These are phyloP conservation scores for Sycophila texana DNA, from an alignment of 2,888 invertebrate species.

Conservation along the genomic window DNA sequence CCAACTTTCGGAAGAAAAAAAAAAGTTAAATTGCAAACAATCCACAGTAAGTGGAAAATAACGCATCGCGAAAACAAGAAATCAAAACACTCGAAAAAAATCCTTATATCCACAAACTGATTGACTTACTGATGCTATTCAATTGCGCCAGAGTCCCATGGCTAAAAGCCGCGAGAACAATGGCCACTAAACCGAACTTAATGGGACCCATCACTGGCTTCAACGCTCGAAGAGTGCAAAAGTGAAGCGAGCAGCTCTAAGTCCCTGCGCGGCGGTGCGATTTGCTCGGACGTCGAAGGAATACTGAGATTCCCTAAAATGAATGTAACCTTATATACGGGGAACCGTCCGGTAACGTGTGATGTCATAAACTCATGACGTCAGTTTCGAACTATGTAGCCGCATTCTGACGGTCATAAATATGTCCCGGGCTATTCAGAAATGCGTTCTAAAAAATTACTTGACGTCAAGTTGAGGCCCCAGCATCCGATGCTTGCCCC, in stretches of 20 bases:
- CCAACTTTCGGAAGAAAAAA: too few species aligned
- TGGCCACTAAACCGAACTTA: conserved; percentile 37
- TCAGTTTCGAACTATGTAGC: too few species aligned
- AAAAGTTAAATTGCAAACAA: too few species aligned
- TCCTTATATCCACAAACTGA: too few species aligned
- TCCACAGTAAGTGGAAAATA: too few species aligned
- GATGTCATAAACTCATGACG: not conserved
- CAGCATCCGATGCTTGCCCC: not conserved
- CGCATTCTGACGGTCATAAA: too few species aligned
- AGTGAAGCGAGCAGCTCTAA: not conserved
- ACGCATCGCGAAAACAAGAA: too few species aligned
- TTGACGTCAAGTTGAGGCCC: too few species aligned
- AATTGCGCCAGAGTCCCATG: conserved; percentile 31
- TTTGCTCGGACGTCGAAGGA: conserved; percentile 15
- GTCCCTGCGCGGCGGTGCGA: conserved; percentile 25
- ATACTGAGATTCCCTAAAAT: conserved; percentile 54
- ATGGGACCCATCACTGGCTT: conserved; percentile 29
- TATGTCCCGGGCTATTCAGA: too few species aligned
- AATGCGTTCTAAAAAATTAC: too few species aligned
- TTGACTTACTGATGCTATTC: too few species aligned
- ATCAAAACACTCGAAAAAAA: too few species aligned
- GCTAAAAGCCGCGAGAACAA: conserved; percentile 26
- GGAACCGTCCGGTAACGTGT: not conserved
- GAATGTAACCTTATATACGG: conserved; percentile 52
- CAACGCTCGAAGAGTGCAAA: not conserved